A percentile compares a stretch with the other conserved stretches of the same genome.
Conservation (phyloP, 2,888 invertebrate genomes). For the Cheilosia urbana region DNA sequence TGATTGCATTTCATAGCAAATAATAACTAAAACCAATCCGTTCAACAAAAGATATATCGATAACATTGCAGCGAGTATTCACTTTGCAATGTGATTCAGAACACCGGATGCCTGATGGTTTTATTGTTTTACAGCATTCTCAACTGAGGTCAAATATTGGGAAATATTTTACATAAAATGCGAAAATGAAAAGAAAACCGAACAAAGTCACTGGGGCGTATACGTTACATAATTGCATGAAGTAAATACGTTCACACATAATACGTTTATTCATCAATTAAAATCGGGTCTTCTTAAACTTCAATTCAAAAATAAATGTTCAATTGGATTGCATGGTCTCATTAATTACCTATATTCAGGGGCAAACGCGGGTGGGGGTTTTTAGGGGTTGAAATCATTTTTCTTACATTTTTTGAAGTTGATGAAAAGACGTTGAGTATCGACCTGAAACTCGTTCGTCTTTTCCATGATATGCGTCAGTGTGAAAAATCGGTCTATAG, state of each 20-base stretch:
- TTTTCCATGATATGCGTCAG: no score
- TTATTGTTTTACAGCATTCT: not conserved
- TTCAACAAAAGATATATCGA: not conserved
- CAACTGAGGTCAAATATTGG: not conserved
- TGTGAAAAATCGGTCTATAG: no score
- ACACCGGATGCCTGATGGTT: not conserved
- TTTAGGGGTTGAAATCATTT: no score
- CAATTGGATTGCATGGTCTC: no score
- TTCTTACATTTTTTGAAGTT: no score
- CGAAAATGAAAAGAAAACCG: not conserved
- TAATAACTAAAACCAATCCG: not conserved
- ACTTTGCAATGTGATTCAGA: no score
- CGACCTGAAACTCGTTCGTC: no score
- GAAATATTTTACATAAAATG: not conserved
- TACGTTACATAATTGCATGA: conserved; percentile 18
- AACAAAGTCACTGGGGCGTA: not conserved
- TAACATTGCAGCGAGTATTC: not conserved
- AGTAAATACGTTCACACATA: not conserved
- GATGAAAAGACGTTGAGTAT: no score
- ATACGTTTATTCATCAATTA: not conserved
- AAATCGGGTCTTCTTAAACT: not conserved
- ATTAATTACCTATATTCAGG: no score
- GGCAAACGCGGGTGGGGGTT: no score
- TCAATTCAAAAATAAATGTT: no score
- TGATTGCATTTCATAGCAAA: conserved; percentile 1